Evolutionary conservation across 37 sponge, comb jelly and placozoan species (phyloP).

Genomic region (Hexactinellida sp.): DNA sequence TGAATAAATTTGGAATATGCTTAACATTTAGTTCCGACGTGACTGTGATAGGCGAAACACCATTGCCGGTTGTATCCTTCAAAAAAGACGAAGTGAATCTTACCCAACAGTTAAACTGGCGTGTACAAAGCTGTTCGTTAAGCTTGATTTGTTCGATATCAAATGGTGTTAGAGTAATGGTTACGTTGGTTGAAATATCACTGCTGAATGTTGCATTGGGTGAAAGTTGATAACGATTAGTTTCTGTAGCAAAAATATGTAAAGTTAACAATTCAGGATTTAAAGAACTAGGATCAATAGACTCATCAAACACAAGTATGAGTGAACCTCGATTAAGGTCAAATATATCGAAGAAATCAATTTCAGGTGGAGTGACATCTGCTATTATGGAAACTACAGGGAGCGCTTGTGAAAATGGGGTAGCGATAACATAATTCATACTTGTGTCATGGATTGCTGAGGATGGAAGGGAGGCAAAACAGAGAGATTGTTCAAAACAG

Average conservation of each 20-base stretch:
- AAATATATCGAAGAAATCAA: constrained; percentile 12
- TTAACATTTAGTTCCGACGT: not conserved
- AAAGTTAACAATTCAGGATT: constrained; percentile 28
- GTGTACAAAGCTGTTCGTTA: constrained; percentile 26
- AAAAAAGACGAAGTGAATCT: constrained; percentile 43
- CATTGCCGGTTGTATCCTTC: constrained; percentile 31
- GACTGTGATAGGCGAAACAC: not conserved
- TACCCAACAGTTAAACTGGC: constrained; percentile 31
- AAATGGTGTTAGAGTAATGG: constrained; percentile 21
- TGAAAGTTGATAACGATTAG: not conserved
- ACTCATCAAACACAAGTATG: constrained; percentile 53
- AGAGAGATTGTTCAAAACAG: not conserved
- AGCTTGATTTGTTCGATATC: constrained; percentile 49
- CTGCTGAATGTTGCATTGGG: constrained; percentile 16
- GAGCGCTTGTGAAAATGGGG: not conserved
- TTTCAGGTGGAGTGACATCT: not conserved
- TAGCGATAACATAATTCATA: not conserved
- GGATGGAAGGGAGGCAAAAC: not conserved
- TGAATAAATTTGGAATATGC: constrained; percentile 28
- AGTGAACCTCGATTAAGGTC: constrained; percentile 46
- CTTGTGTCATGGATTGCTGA: not conserved
- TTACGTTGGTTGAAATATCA: constrained; percentile 25
- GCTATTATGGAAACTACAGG: constrained; percentile 22
- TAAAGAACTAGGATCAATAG: constrained; percentile 40
- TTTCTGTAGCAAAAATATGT: constrained; percentile 18